phyloP scores from a whole-genome alignment of 35 echinoderm and acorn worm genomes.

The Amphiura filiformis region DNA sequence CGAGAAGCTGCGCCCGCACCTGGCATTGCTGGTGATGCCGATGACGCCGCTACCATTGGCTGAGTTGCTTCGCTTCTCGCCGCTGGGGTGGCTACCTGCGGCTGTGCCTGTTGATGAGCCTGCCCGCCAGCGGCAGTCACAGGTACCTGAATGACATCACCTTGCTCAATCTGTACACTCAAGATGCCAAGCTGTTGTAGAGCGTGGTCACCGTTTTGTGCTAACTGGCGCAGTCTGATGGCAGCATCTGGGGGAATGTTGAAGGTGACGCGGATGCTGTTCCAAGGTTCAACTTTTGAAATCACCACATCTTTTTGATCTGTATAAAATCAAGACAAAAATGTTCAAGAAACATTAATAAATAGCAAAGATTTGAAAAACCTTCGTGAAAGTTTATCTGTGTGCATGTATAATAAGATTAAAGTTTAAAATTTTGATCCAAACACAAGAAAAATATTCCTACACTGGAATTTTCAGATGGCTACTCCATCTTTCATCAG shows the following conservation, averaged over 20 bases:
- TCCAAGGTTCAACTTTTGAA: slow-evolving; percentile 95
- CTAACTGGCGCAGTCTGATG: slow-evolving; percentile 68
- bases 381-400: too few relatives aligned
- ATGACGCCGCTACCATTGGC: slow-evolving; percentile 7
- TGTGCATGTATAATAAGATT: too few relatives aligned
- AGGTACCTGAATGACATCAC: slow-evolving; percentile 58
- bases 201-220: slow-evolving; percentile 66
- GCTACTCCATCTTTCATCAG: too few relatives aligned
- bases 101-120: slow-evolving; percentile 17
- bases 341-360: neutral
- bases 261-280: slow-evolving; percentile 93
- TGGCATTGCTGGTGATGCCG: slow-evolving; percentile 39
- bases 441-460: too few relatives aligned
- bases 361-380: too few relatives aligned
- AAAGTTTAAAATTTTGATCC: too few relatives aligned
- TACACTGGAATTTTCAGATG: too few relatives aligned
- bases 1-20: neutral
- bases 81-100: neutral
- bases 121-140: neutral
- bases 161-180: slow-evolving; percentile 84
- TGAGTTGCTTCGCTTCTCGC: slow-evolving; percentile 12
- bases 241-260: slow-evolving; percentile 93
- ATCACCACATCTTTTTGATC: slow-evolving; percentile 33
- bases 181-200: slow-evolving; percentile 87
- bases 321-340: slow-evolving; percentile 29